Evolutionary conservation across 2,797 vertebrate genomes (phyloP).

Genomic region (Xerus rutilus): DNA sequence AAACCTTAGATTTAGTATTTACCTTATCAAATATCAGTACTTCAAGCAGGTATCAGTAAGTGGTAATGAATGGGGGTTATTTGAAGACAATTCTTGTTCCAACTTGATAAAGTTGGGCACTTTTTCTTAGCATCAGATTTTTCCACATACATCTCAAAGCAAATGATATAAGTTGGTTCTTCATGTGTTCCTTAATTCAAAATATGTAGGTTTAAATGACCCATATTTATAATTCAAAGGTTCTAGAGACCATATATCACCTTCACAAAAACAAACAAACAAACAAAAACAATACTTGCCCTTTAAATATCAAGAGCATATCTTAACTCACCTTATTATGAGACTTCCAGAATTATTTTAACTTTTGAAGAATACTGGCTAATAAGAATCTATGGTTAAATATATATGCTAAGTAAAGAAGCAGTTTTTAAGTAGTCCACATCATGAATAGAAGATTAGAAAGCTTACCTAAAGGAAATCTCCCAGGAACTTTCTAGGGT

Average conservation of each 20-base stretch:
- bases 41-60: background rate
- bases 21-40: background rate
- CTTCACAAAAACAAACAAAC: background rate
- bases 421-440: background rate
- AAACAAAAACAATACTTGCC: background rate
- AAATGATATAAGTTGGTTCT: background rate
- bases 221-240: background rate
- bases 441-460: background rate
- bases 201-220: background rate
- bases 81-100: background rate
- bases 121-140: background rate
- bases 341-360: background rate
- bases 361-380: background rate
- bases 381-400: background rate
- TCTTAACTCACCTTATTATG: background rate
- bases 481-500: background rate
- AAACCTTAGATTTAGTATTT: slow-evolving; percentile 15
- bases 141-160: background rate
- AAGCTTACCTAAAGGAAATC: background rate
- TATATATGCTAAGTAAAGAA: background rate
- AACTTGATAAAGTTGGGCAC: background rate
- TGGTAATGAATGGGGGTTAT: background rate
- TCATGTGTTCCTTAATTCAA: background rate
- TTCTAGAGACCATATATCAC: background rate
- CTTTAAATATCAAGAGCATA: background rate